Evolutionary conservation across 92 coral and sea anemone genomes (phyloP), one percentile per base, ranked within the genome.

Genomic region (Paramuricea clavata): DNA sequence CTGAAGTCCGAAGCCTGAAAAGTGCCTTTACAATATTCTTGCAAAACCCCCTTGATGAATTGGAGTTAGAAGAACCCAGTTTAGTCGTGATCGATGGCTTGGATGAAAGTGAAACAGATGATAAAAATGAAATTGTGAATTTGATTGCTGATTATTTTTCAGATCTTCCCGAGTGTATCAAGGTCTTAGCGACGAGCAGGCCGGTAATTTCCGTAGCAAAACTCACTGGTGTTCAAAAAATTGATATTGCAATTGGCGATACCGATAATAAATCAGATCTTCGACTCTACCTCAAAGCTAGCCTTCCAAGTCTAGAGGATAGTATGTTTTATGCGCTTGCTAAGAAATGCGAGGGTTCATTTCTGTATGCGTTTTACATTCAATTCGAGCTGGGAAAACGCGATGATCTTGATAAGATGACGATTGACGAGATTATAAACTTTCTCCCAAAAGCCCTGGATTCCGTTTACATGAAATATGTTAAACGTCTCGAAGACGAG

Each of bases 71-170:
- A 19, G 72, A 65, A 28, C 72, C 72, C n/a, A 2, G 16, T 33
- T 65, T 65, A 19, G 11, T 65, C 41, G 72, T 65, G 35, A 65
- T 65, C 11, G 72, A 65, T 17, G 72, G 72, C 19, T 65, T 65
- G 72, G 72, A 65, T 65, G 72, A 65, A 65, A 27, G 72, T 65
- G 72, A 1, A 1, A 16, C 72, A 12, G 41, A 65, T 65, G 36
- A 27, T 3, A 65, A 31, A n/a, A 65, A 19, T 65, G 72, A 65
- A 2, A 65, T 65, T 30, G 72, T 27, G n/a, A 65, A 11, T 13
- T 65, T 65, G 72, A 31, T 65, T 32, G 39, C 72, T 33, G 39
- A 65, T 28, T 33, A 31, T 33, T 65, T 65, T 33, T n/a, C 72
- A 65, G 72, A 65, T 1, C 39, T 65, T 30, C 72, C 72, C 5